Base-by-base conservation (phyloP, 2,113 vertebrate genomes). In the Podarcis raffonei region DNA sequence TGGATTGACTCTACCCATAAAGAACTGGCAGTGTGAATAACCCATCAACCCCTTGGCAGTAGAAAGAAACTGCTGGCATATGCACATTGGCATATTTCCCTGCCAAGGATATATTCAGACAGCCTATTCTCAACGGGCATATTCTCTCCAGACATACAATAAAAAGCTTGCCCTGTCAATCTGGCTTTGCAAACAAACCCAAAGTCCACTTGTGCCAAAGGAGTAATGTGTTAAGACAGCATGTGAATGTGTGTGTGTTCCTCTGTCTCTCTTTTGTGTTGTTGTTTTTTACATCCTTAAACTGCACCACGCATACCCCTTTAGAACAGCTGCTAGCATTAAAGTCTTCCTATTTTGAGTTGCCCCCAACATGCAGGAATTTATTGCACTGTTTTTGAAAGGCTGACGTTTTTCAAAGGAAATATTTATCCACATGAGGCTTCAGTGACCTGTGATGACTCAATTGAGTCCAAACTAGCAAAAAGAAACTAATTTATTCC, bases 401-500 rank as follows among this genome's bases (percentile, higher is more conserved):
- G 89, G 48, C 88, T 94, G 91, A 92, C 0, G 9, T 12, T 92
- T 85, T 93, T 90, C 86, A 93, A 90, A 93, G 91, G 94, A 82
- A 94, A 95, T 93, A 88, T 94, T 95, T 94, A 82, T 81, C 89
- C 91, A 20, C 84, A 81, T 80, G 88, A 84, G 90, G 66, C 94
- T 92, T 84, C 89, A 6, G 84, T 94, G 95, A 94, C 91, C 94
- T 95, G 92, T 89, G 94, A 59, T 94, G 95, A 90, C 91, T 95
- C 94, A 92, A 89, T 94, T 91, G 65, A 3, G 35, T 0, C 1
- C 85, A 83, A 92, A 11, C 92, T 94, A 92, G 95, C 92, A 94
- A 93, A 88, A 90, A 92, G n/a, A 92, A 95, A 90, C 35, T 94
- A 93, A 89, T 68, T 85, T 37, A 16, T 86, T 92, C n/a, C 57